Evolutionary conservation across 2,113 vertebrate species (phyloP).

Genomic region (Passer domesticus): DNA sequence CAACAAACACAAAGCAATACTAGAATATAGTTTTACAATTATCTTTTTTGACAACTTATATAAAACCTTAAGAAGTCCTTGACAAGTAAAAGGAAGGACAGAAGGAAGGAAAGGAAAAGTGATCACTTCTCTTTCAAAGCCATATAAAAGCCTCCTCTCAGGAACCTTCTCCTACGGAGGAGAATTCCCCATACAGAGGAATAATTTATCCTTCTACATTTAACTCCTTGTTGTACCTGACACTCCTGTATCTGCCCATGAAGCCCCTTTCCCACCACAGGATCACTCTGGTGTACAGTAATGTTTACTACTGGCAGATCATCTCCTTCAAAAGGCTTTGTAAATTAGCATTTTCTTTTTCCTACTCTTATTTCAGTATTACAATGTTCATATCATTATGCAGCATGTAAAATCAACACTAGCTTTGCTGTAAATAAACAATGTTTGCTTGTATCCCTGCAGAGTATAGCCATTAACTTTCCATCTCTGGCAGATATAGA

Average conservation of each 20-base stretch:
- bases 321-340: not conserved
- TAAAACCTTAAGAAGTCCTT: not conserved
- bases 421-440: conserved; percentile 10
- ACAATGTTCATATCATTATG: not conserved
- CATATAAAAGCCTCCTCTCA: not conserved
- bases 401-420: not conserved
- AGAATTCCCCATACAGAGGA: not conserved
- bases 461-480: not conserved
- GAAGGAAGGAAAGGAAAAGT: not conserved
- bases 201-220: not conserved
- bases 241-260: not conserved
- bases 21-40: not conserved
- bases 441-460: not conserved
- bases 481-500: not conserved
- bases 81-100: not conserved
- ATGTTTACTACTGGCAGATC: not conserved
- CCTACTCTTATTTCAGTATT: not conserved
- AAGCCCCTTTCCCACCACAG: not conserved
- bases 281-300: not conserved
- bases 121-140: not conserved
- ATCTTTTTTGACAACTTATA: not conserved
- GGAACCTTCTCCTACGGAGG: not conserved
- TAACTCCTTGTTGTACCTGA: not conserved
- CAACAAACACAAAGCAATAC: not conserved
- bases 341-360: not conserved